phyloP scores from a whole-genome alignment of 2,797 vertebrate species.

The Macropodus opercularis region DNA sequence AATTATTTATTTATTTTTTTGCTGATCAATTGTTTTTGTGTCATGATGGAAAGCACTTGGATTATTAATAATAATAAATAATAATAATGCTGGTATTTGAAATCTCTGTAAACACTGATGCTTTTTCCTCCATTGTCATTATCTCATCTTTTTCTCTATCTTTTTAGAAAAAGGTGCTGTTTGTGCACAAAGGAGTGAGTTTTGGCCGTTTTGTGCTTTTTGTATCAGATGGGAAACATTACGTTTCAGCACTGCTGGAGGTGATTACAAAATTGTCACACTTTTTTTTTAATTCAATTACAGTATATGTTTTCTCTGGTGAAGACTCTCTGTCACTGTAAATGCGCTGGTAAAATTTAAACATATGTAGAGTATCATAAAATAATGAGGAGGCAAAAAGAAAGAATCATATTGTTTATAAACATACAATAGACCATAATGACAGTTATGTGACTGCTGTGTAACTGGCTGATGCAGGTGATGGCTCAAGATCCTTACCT shows the following conservation, averaged over 20 bases:
- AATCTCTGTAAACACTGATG: neutral
- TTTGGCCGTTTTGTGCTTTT: constrained; percentile 90
- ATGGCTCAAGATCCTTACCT: constrained; percentile 87
- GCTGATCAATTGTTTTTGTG: no score
- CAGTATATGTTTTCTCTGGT: neutral
- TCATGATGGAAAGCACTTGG: no score
- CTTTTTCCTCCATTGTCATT: neutral
- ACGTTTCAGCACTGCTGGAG: constrained; percentile 86
- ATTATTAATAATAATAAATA: no score
- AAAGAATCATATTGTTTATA: no score
- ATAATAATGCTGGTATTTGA: neutral
- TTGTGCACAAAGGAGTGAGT: constrained; percentile 85
- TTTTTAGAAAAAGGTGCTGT: constrained; percentile 83
- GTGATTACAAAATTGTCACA: constrained; percentile 64
- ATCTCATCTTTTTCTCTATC: constrained; percentile 1
- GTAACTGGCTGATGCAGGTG: constrained; percentile 79
- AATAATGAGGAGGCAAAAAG: no score
- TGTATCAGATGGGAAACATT: constrained; percentile 90
- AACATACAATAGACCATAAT: no score
- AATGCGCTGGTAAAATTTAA: no score
- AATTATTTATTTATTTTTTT: no score
- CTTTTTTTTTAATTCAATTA: neutral
- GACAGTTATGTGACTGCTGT: neutral
- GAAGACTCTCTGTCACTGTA: no score
- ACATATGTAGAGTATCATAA: no score